Base-by-base conservation (phyloP, 2,797 vertebrate genomes). In the Tangara arthus region DNA sequence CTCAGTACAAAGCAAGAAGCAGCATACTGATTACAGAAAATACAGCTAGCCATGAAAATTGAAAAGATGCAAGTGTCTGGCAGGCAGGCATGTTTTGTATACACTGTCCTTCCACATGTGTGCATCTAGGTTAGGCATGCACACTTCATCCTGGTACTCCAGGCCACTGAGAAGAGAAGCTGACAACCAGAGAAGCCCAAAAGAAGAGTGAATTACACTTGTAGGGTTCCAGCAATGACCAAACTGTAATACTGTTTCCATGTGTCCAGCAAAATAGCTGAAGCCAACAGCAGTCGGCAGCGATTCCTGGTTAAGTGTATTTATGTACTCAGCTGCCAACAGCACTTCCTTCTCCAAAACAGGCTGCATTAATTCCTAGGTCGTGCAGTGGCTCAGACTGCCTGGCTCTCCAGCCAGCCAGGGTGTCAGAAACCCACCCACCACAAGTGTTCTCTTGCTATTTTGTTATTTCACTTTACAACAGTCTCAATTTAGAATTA, bases 101-200 rank as follows among this genome's bases (percentile, higher is more conserved):
- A 28, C 9, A 6, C 15, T 63, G 34, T 10, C 35, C 23, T 57
- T 71, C 64, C n/a, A 66, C 7, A 1, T 2, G 24, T 17, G 23
- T 28, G 37, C 8, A 17, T 14, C 34, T 35, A 11, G 0, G 0
- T 21, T 30, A 75, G 30, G 42, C 18, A 12, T 1, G 7, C 30
- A 14, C 12, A 14, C 64, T 52, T 83, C 22, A 60, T 30, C 15
- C 52, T 44, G 66, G 27, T 60, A 73, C 20, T 22, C 60, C 34
- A 42, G 20, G 44, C 18, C 56, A 32, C 12, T 50, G 46, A 82
- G 56, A 60, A 49, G 6, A 26, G 5, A 72, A 82, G 66, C 61
- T 79, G 53, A 52, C 34, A 88, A 86, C 20, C 24, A 60, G 37
- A 10, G 9, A 23, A 63, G 11, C 37, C n/a, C 30, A 44, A 60